Percentiles rank a stretch among this genome's conserved stretches.
Evolutionary conservation across 1,140 invertebrate species (phyloP).

Genomic region (Hycleus cichorii): DNA sequence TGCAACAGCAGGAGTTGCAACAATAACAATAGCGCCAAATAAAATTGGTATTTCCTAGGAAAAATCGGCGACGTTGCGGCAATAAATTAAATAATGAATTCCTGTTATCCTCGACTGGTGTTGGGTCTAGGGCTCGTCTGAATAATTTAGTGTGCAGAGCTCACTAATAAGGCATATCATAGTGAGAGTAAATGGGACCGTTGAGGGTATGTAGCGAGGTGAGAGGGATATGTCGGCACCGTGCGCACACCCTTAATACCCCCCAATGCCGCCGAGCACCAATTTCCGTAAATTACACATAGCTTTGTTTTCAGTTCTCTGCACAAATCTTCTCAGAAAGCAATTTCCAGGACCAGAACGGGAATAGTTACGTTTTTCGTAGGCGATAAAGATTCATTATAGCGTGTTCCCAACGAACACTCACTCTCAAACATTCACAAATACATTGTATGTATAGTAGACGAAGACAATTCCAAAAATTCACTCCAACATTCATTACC

Average conservation of each 20-base stretch:
- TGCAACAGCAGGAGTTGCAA: too few relatives aligned
- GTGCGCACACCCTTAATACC: slow-evolving; percentile 23
- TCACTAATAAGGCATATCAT: slow-evolving; percentile 28
- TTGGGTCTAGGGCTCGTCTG: slow-evolving; percentile 13
- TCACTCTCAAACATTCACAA: background rate
- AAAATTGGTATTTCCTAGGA: too few relatives aligned
- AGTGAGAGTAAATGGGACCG: slow-evolving; percentile 16
- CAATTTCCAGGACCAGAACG: slow-evolving; percentile 31
- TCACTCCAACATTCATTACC: slow-evolving; percentile 23
- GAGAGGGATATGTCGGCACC: slow-evolving; percentile 5
- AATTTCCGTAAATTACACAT: slow-evolving; percentile 38
- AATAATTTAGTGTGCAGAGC: slow-evolving; percentile 25
- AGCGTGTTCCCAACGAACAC: slow-evolving; percentile 26
- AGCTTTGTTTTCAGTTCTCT: slow-evolving; percentile 37
- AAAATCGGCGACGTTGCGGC: slow-evolving; percentile 15
- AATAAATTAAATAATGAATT: slow-evolving; percentile 23
- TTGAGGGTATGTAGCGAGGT: slow-evolving; percentile 6
- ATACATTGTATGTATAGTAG: too few relatives aligned
- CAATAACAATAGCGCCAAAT: too few relatives aligned
- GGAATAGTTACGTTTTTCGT: slow-evolving; percentile 37
- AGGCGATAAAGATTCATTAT: slow-evolving; percentile 39
- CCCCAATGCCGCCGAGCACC: slow-evolving; percentile 26
- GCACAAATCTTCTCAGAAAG: slow-evolving; percentile 38
- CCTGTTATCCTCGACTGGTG: slow-evolving; percentile 18
- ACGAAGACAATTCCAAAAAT: slow-evolving; percentile 12